Evolutionary conservation across 2,797 vertebrate genomes (phyloP).

Genomic region (Pempheris klunzingeri): DNA sequence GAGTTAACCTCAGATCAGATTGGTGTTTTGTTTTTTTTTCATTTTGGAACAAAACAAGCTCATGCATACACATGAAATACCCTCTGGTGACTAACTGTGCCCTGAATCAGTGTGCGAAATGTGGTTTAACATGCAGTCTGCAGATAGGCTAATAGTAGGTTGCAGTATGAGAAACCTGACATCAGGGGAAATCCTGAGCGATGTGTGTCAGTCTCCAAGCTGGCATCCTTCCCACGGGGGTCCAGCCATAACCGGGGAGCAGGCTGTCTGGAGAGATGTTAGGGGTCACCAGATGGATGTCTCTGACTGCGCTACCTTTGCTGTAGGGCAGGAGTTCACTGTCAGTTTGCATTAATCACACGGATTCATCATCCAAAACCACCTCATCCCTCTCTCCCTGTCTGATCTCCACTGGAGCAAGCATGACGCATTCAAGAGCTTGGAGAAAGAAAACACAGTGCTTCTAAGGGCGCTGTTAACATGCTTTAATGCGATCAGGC

Average conservation of each 20-base stretch:
- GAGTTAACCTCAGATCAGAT: slow-evolving; percentile 18
- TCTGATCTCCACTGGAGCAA: slow-evolving; percentile 49
- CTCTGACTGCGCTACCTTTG: slow-evolving; percentile 66
- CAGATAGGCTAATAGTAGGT: neutral
- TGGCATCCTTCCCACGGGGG: slow-evolving; percentile 82
- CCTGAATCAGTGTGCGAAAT: neutral
- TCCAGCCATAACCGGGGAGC: slow-evolving; percentile 55
- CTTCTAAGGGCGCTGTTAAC: neutral
- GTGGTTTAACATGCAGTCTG: neutral
- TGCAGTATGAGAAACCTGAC: slow-evolving; percentile 45
- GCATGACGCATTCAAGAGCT: slow-evolving; percentile 31
- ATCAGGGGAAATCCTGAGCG: slow-evolving; percentile 35
- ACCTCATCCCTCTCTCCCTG: slow-evolving; percentile 36
- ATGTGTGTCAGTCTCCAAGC: slow-evolving; percentile 71
- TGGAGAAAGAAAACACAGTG: slow-evolving; percentile 16
- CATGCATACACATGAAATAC: neutral
- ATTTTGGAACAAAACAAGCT: slow-evolving; percentile 3
- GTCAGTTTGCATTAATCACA: slow-evolving; percentile 78
- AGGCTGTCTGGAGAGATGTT: slow-evolving; percentile 61
- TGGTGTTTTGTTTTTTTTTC: neutral
- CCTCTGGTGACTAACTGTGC: neutral
- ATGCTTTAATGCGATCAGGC: neutral
- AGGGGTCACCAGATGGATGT: slow-evolving; percentile 80
- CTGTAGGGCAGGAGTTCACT: slow-evolving; percentile 79
- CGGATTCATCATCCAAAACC: slow-evolving; percentile 57